These are phyloP conservation scores for Darevskia nairensis DNA, from an alignment of 2,797 vertebrate species.

Conservation along the genomic window DNA sequence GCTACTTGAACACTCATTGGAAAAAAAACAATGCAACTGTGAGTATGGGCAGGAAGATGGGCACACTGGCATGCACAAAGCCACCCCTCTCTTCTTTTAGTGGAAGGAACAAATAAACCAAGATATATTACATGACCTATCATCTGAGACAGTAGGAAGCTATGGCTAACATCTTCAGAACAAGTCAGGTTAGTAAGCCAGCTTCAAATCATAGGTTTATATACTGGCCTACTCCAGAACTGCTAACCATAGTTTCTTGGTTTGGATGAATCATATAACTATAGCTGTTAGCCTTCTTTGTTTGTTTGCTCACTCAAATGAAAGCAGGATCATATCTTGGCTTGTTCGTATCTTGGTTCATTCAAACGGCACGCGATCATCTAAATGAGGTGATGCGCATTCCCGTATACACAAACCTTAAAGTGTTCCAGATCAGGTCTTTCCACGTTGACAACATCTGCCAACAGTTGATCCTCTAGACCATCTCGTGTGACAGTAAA, in stretches of 20 bases:
- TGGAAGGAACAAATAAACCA: background rate
- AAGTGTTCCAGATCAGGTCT: conserved; percentile 79
- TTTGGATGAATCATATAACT: background rate
- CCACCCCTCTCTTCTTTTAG: too few species aligned
- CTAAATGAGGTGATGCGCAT: background rate
- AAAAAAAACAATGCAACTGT: background rate
- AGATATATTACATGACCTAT: background rate
- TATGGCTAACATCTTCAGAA: background rate
- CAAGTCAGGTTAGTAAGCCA: background rate
- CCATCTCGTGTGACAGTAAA: conserved; percentile 79
- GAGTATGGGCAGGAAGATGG: background rate
- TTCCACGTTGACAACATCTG: conserved; percentile 82
- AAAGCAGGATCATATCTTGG: background rate
- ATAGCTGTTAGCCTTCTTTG: background rate
- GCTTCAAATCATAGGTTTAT: too few species aligned
- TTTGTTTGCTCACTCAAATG: background rate
- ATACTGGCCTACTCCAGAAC: too few species aligned
- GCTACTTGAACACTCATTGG: background rate
- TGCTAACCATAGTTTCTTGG: background rate
- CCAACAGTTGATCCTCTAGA: conserved; percentile 83
- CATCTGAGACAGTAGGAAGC: background rate
- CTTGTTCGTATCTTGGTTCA: background rate
- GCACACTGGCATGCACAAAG: background rate
- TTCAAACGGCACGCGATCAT: background rate
- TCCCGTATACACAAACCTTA: conserved; percentile 67